phyloP scores from a whole-genome alignment of 2,888 invertebrate genomes.

The Hedya salicella region DNA sequence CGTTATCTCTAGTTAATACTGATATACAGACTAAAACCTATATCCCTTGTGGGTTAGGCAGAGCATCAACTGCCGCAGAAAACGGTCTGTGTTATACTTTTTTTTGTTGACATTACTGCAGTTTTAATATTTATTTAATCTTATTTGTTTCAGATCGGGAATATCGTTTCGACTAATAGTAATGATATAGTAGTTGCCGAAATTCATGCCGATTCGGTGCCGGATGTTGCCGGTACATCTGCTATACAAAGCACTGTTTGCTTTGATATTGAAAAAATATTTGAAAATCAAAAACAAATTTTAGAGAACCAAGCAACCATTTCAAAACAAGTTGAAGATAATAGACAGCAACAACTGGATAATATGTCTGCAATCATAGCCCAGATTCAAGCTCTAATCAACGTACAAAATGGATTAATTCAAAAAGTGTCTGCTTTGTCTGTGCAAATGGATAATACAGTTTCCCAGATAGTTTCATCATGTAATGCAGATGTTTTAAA shows the following conservation, averaged over 20 bases:
- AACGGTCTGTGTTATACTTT: no score
- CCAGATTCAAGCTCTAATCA: conserved; percentile 16
- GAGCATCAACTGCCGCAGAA: no score
- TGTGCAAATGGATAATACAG: conserved; percentile 41
- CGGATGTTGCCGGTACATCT: background rate
- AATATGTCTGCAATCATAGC: conserved; percentile 27
- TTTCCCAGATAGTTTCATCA: conserved; percentile 36
- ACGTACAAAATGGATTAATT: conserved; percentile 10
- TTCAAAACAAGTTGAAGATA: conserved; percentile 24
- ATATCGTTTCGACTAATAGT: conserved; percentile 22
- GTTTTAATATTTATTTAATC: no score
- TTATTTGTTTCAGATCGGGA: conserved; percentile 30
- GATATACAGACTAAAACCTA: no score
- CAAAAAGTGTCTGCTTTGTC: conserved; percentile 36
- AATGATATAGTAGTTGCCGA: background rate
- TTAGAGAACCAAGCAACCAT: conserved; percentile 31
- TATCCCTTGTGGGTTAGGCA: no score
- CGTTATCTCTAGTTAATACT: no score
- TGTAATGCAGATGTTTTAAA: conserved; percentile 23
- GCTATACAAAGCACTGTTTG: conserved; percentile 12
- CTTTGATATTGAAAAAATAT: conserved; percentile 22
- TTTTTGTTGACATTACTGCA: no score
- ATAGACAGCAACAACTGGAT: conserved; percentile 31
- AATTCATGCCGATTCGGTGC: no score
- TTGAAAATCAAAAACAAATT: conserved; percentile 31